These are phyloP conservation scores for Keiferia lycopersicella DNA, from an alignment of 2,888 invertebrate species.

Conservation along the genomic window DNA sequence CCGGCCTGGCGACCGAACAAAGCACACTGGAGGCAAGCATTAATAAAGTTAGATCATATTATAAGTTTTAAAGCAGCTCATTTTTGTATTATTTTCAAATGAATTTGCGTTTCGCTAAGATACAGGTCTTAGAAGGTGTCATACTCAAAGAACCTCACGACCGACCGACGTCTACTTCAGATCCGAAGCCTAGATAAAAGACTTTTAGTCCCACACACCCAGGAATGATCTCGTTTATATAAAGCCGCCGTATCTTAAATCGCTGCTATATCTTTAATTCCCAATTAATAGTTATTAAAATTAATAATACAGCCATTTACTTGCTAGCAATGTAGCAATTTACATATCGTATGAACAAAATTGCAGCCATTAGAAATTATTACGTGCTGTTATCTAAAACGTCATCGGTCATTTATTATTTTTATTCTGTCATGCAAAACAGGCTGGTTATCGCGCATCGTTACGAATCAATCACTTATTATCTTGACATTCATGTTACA, in stretches of 20 bases:
- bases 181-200: too few species aligned
- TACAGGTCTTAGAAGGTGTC: too few species aligned
- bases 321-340: conserved; percentile 6
- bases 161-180: too few species aligned
- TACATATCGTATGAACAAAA: conserved; percentile 12
- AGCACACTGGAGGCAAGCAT: conserved; percentile 34
- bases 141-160: too few species aligned
- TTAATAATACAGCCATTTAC: conserved; percentile 1
- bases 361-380: conserved; percentile 25
- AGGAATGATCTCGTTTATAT: conserved; percentile 10
- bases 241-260: neutral
- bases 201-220: too few species aligned
- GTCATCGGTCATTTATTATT: conserved; percentile 17
- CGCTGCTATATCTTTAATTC: neutral
- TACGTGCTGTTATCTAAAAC: conserved; percentile 18
- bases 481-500: conserved; percentile 5
- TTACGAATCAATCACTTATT: conserved; percentile 11
- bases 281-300: conserved; percentile 7
- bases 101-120: too few species aligned
- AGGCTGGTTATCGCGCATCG: conserved; percentile 15
- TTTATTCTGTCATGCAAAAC: conserved; percentile 32
- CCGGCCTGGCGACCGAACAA: conserved; percentile 28
- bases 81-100: neutral
- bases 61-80: neutral
- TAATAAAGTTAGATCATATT: conserved; percentile 22